Conservation (phyloP, 2,888 invertebrate genomes). For the Scrobipalpa atriplicella region DNA sequence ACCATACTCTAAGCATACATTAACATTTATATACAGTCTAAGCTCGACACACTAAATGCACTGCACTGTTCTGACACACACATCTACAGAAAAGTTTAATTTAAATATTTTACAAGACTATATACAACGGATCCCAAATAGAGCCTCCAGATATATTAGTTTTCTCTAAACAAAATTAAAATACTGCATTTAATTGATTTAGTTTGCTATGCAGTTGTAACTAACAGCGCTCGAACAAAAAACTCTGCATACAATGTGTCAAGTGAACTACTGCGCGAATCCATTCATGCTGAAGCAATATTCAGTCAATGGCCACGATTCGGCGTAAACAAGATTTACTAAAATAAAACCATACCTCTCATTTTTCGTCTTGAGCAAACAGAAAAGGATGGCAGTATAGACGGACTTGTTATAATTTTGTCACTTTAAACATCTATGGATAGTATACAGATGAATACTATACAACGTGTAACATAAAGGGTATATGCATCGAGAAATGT, state of each 20-base stretch:
- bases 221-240: background rate
- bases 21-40: slow-evolving; percentile 74
- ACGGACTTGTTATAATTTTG: too few species aligned
- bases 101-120: slow-evolving; percentile 50
- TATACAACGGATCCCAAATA: slow-evolving; percentile 47
- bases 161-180: slow-evolving; percentile 36
- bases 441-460: too few species aligned
- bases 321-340: too few species aligned
- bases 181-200: slow-evolving; percentile 35
- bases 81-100: slow-evolving; percentile 43
- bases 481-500: too few species aligned
- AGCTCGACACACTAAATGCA: slow-evolving; percentile 67
- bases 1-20: slow-evolving; percentile 64
- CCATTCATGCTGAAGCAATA: background rate
- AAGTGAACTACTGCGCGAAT: background rate
- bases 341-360: too few species aligned
- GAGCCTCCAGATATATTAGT: slow-evolving; percentile 46
- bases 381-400: too few species aligned
- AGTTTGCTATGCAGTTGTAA: slow-evolving; percentile 11
- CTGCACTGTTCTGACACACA: slow-evolving; percentile 54
- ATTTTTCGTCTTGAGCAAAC: too few species aligned
- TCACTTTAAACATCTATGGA: too few species aligned
- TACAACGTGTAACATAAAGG: too few species aligned
- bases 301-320: too few species aligned
- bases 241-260: background rate